Evolutionary conservation across 2,888 invertebrate genomes (phyloP).

Genomic region (Oligia latruncula): DNA sequence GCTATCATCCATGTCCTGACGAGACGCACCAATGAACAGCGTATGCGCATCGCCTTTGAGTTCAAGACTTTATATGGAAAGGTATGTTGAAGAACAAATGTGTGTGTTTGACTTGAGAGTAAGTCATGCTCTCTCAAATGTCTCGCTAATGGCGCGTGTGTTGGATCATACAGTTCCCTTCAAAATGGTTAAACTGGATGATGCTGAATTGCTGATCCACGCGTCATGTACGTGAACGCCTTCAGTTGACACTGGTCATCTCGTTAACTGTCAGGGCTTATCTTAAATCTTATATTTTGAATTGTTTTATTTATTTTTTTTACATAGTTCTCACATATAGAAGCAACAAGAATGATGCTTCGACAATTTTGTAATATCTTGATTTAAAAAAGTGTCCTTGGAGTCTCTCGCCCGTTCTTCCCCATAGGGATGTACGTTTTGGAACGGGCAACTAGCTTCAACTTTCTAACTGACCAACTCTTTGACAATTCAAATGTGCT

Average conservation of each 20-base stretch:
- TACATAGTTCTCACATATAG: neutral
- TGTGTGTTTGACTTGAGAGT: neutral
- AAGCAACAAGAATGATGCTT: neutral
- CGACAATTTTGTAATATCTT: neutral
- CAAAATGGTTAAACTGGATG: neutral
- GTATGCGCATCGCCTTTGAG: slow-evolving; percentile 94
- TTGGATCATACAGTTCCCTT: neutral
- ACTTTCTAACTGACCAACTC: neutral
- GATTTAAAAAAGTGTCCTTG: neutral
- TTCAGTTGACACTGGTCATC: neutral
- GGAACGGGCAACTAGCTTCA: too few species aligned
- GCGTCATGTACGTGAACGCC: neutral
- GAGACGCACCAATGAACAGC: slow-evolving; percentile 95
- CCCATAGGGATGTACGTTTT: too few species aligned
- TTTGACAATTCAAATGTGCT: neutral
- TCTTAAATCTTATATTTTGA: neutral
- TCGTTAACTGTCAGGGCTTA: neutral
- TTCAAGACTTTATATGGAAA: slow-evolving; percentile 97
- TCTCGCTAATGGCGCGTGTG: neutral
- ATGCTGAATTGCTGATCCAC: neutral
- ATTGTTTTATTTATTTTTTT: neutral
- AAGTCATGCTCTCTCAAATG: neutral
- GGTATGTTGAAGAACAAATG: slow-evolving; percentile 82
- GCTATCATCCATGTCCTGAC: slow-evolving; percentile 96
- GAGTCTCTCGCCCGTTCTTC: neutral